Evolutionary conservation across 2,888 invertebrate genomes (phyloP).

Genomic region (Holacanthella duospinosa): DNA sequence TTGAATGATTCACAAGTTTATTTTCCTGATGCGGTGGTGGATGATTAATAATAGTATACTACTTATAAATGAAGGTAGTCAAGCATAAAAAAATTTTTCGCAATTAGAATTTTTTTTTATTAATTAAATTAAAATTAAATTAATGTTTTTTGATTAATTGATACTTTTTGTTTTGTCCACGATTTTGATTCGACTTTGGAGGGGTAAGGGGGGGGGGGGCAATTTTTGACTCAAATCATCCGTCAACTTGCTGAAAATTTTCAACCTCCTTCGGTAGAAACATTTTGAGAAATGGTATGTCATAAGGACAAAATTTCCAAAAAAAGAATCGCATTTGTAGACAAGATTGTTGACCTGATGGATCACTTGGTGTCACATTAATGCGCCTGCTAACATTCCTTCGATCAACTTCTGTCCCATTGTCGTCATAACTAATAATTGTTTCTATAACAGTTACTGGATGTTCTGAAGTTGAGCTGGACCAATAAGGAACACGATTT

Average conservation of each 20-base stretch:
- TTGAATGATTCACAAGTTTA: too few species aligned
- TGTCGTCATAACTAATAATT: not conserved
- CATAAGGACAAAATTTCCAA: slow-evolving; percentile 27
- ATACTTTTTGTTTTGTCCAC: too few species aligned
- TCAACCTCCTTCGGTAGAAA: slow-evolving; percentile 18
- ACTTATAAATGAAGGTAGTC: too few species aligned
- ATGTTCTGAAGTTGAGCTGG: not conserved
- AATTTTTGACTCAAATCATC: not conserved
- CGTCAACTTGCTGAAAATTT: not conserved
- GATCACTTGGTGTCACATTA: not conserved
- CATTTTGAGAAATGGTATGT: slow-evolving; percentile 21
- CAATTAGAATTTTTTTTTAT: too few species aligned
- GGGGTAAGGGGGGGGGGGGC: too few species aligned
- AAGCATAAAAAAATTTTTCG: too few species aligned
- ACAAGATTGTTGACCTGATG: not conserved
- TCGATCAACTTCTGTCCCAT: slow-evolving; percentile 8
- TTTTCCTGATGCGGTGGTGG: too few species aligned
- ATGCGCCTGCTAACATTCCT: slow-evolving; percentile 7
- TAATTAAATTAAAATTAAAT: too few species aligned
- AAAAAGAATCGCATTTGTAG: slow-evolving; percentile 33
- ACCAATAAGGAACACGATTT: slow-evolving; percentile 1
- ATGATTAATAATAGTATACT: too few species aligned
- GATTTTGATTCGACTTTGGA: too few species aligned
- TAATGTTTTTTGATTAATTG: too few species aligned
- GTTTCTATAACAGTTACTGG: not conserved